These are phyloP conservation scores for Xestia rhomboidea DNA, from an alignment of 2,888 invertebrate species.

Conservation along the genomic window DNA sequence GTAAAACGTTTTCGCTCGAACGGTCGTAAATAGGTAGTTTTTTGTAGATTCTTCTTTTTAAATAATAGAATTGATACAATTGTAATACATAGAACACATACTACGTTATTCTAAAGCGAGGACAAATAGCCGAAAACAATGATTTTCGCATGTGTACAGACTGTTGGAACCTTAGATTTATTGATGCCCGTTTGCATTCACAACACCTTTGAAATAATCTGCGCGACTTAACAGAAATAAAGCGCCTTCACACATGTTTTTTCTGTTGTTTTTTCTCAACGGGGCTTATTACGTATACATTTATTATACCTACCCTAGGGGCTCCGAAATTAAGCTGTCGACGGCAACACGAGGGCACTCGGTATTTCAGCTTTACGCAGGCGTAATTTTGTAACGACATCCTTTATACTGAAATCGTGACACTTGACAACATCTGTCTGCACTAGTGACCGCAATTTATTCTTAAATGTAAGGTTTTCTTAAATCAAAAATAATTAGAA, in stretches of 20 bases:
- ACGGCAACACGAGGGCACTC: conserved; percentile 30
- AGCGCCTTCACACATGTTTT: conserved; percentile 24
- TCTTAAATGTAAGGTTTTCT: not conserved
- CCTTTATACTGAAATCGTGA: conserved; percentile 50
- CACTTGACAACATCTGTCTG: conserved; percentile 56
- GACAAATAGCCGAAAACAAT: not conserved
- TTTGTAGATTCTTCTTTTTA: not conserved
- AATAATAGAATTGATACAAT: not conserved
- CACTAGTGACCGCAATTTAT: conserved; percentile 19
- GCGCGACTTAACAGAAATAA: conserved; percentile 33
- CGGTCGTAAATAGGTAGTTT: not conserved
- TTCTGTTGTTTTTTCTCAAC: conserved; percentile 38
- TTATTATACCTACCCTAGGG: conserved; percentile 34
- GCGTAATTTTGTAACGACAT: conserved; percentile 60
- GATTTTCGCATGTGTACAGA: not conserved
- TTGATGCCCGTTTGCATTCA: conserved; percentile 32
- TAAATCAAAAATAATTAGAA: not conserved
- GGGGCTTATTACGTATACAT: conserved; percentile 45
- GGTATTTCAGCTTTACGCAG: conserved; percentile 40
- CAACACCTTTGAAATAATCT: conserved; percentile 35
- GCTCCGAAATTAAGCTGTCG: conserved; percentile 54
- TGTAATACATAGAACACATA: not conserved
- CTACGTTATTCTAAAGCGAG: not conserved
- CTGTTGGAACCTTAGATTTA: conserved; percentile 18
- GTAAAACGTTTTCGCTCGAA: not conserved